A percentile compares a stretch with the other conserved stretches of the same genome.
phyloP scores from a whole-genome alignment of 1,140 invertebrate genomes.

The Cydia strobilella region DNA sequence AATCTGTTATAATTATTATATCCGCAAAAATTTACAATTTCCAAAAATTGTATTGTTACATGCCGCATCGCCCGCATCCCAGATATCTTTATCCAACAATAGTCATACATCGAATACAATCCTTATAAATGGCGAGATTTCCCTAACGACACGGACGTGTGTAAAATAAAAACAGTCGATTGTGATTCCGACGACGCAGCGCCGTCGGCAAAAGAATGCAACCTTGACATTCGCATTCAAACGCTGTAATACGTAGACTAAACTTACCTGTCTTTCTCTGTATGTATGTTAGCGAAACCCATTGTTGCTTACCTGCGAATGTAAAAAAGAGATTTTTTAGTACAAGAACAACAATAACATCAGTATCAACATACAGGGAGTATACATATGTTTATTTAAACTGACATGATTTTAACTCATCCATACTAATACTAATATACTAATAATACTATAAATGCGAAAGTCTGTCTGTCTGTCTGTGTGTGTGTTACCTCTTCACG shows the following conservation, averaged over 20 bases:
- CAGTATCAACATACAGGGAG: no score
- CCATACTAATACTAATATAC: no score
- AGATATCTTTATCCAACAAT: not conserved
- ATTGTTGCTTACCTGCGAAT: slow-evolving; percentile 15
- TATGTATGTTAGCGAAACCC: not conserved
- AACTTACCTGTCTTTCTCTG: not conserved
- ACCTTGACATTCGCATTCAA: slow-evolving; percentile 23
- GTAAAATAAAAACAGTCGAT: slow-evolving; percentile 17
- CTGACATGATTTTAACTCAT: no score
- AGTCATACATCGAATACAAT: not conserved
- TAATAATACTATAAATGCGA: no score
- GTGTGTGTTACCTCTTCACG: no score
- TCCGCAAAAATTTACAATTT: no score
- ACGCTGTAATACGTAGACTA: not conserved
- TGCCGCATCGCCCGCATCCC: no score
- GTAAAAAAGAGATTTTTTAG: slow-evolving; percentile 11
- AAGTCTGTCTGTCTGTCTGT: no score
- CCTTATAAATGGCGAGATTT: slow-evolving; percentile 8
- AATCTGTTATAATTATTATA: no score
- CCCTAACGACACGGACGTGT: slow-evolving; percentile 14
- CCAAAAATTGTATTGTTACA: not conserved
- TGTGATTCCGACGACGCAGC: not conserved
- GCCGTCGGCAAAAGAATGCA: not conserved
- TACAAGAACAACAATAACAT: not conserved
- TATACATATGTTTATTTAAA: no score